A percentile compares a stretch with the other conserved stretches of the same genome.
Evolutionary conservation across 2,888 invertebrate species (phyloP).

Genomic region (Alviniconcha strummeri): DNA sequence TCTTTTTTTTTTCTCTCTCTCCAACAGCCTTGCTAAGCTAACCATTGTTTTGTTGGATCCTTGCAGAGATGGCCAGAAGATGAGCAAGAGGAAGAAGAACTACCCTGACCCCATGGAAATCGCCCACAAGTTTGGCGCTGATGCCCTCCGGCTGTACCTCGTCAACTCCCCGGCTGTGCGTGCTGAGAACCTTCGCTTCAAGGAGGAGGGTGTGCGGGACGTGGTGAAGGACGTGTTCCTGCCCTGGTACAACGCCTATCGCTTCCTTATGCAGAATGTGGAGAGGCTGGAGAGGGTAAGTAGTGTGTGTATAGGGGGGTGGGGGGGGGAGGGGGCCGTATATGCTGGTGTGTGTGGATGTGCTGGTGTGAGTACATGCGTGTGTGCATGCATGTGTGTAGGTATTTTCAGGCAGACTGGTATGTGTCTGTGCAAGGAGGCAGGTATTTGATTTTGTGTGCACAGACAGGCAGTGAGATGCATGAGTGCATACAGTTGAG

Average conservation of each 20-base stretch:
- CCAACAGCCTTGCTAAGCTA: too few relatives aligned
- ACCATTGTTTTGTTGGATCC: too few relatives aligned
- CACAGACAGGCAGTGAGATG: too few relatives aligned
- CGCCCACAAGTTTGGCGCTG: constrained; percentile 94
- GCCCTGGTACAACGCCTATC: constrained; percentile 87
- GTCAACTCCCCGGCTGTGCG: constrained; percentile 98
- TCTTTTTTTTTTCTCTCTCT: too few relatives aligned
- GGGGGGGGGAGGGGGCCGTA: too few relatives aligned
- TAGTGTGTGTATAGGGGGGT: neutral
- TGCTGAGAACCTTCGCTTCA: constrained; percentile 96
- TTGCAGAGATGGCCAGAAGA: constrained; percentile 94
- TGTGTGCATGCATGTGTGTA: neutral
- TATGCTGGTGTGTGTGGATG: neutral
- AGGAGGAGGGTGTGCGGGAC: constrained; percentile 97
- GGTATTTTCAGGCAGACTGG: too few relatives aligned
- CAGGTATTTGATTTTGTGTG: too few relatives aligned
- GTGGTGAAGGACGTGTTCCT: constrained; percentile 97
- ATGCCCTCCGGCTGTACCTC: constrained; percentile 93
- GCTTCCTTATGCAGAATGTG: constrained; percentile 96
- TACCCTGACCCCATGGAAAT: constrained; percentile 96
- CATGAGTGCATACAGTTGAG: too few relatives aligned
- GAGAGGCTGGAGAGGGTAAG: constrained; percentile 83
- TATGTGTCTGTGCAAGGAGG: too few relatives aligned
- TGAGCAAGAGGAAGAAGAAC: constrained; percentile 99
- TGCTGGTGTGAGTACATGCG: neutral